Evolutionary conservation across 2,888 invertebrate species (phyloP).

Genomic region (Eristalis arbustorum): DNA sequence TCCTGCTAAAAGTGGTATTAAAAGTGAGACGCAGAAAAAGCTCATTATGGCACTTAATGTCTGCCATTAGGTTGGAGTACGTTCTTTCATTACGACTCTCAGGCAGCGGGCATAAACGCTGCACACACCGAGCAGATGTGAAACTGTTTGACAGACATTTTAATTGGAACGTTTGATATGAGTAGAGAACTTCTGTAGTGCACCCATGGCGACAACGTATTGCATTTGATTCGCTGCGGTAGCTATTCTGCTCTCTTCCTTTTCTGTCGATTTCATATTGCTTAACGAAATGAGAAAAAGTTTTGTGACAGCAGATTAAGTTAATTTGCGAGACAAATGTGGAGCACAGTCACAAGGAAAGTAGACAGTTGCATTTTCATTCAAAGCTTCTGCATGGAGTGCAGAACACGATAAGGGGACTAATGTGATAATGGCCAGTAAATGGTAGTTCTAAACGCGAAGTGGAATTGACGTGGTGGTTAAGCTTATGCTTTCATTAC

Average conservation of each 20-base stretch:
- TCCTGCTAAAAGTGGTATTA: slow-evolving; percentile 56
- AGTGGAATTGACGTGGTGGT: background rate
- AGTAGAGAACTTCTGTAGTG: background rate
- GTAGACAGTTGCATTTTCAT: background rate
- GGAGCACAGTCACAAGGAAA: background rate
- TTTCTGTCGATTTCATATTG: background rate
- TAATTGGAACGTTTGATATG: slow-evolving; percentile 25
- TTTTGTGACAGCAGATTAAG: slow-evolving; percentile 32
- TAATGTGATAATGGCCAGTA: background rate
- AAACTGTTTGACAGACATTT: slow-evolving; percentile 26
- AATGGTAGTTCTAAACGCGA: background rate
- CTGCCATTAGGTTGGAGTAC: slow-evolving; percentile 56
- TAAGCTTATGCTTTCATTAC: background rate
- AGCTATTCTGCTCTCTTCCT: background rate
- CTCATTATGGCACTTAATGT: slow-evolving; percentile 60
- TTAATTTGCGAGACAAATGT: slow-evolving; percentile 19
- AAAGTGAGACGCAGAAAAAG: slow-evolving; percentile 52
- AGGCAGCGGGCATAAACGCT: slow-evolving; percentile 17
- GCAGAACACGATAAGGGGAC: background rate
- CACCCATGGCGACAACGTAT: slow-evolving; percentile 20
- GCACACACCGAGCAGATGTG: background rate
- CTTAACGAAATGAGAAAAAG: slow-evolving; percentile 39
- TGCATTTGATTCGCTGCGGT: slow-evolving; percentile 9
- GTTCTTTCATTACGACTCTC: slow-evolving; percentile 50
- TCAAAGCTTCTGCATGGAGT: background rate